Evolutionary conservation across 2,113 vertebrate genomes (phyloP).

Genomic region (Bos taurus): ARS-UCD2.0 NC_037348.1:6769001-6769500

Average conservation of each 20-base stretch:
- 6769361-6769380: neutral
- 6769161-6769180: neutral
- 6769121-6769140: neutral
- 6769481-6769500: neutral
- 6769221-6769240: neutral
- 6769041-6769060: neutral
- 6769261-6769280: neutral
- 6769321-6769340: neutral
- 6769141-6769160: neutral
- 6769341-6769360: neutral
- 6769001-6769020: neutral
- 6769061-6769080: neutral
- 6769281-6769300: neutral
- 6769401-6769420: neutral
- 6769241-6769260: neutral
- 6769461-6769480: neutral
- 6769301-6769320: neutral
- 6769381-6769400: neutral
- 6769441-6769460: neutral
- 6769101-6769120: neutral
- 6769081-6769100: neutral
- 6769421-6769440: neutral
- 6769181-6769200: neutral
- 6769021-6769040: neutral
- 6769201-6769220: neutral